Conservation (phyloP, 2,113 vertebrate genomes). For the Bagarius yarrelli region DNA sequence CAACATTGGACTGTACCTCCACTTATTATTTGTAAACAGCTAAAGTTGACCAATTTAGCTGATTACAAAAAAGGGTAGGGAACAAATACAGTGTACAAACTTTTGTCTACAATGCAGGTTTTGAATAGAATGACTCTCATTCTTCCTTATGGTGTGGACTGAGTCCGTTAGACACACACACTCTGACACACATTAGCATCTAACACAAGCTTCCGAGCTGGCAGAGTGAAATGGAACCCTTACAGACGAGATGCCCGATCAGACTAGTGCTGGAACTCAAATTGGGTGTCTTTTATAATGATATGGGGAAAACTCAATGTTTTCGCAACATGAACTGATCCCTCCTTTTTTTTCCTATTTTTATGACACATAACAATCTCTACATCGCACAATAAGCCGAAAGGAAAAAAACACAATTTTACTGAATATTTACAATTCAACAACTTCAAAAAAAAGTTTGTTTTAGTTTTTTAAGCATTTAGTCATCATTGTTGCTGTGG, state of each 20-base stretch:
- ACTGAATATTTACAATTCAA: conserved; percentile 50
- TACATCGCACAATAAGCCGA: background rate
- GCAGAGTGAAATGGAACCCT: background rate
- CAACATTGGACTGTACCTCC: conserved; percentile 81
- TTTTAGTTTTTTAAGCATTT: conserved; percentile 79
- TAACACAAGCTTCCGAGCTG: background rate
- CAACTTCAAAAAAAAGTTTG: conserved; percentile 69
- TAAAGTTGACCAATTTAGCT: too few relatives aligned
- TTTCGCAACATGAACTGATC: conserved; percentile 72
- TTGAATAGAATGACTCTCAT: conserved; percentile 85
- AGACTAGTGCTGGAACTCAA: conserved; percentile 67
- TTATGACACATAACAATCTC: conserved; percentile 31
- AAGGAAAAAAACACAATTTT: background rate
- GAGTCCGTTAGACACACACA: conserved; percentile 69
- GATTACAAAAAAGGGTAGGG: too few relatives aligned
- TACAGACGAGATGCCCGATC: background rate
- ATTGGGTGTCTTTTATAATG: conserved; percentile 64
- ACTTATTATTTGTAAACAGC: conserved; percentile 76
- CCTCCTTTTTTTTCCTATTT: conserved; percentile 74
- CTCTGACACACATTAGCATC: conserved; percentile 13
- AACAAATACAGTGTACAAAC: conserved; percentile 99
- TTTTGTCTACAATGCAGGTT: conserved; percentile 90
- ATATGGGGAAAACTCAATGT: conserved; percentile 53
- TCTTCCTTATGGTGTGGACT: conserved; percentile 82
- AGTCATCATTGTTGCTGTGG: conserved; percentile 60